phyloP scores from a whole-genome alignment of 2,888 invertebrate genomes.

The Metopia argyrocephala region DNA sequence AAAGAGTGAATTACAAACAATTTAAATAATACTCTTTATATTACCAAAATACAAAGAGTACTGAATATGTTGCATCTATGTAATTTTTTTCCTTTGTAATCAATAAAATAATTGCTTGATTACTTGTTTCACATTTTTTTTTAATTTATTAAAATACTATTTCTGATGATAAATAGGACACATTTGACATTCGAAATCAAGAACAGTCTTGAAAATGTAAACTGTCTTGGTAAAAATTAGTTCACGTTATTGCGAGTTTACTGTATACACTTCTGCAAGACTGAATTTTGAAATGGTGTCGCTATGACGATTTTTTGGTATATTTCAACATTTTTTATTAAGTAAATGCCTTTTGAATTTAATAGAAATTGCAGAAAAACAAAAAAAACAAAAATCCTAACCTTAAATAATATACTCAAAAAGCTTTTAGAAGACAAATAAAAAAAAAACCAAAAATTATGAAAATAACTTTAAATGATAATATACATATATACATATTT shows the following conservation, averaged over 20 bases:
- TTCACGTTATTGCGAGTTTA: no score
- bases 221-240: not conserved
- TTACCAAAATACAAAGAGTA: no score
- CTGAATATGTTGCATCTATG: no score
- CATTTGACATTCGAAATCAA: no score
- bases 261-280: constrained; percentile 9
- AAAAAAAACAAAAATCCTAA: constrained; percentile 38
- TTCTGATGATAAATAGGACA: no score
- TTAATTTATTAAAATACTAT: no score
- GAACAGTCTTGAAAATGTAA: not conserved
- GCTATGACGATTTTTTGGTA: not conserved
- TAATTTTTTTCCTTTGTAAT: no score
- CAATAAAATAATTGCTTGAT: no score
- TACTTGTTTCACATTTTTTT: no score
- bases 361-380: constrained; percentile 39
- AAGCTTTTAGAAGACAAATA: constrained; percentile 62
- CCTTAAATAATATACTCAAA: constrained; percentile 50
- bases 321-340: constrained; percentile 3
- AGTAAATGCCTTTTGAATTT: constrained; percentile 38
- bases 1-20: no score
- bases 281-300: constrained; percentile 2
- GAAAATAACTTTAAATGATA: constrained; percentile 31
- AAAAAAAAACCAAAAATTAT: constrained; percentile 44
- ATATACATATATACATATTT: constrained; percentile 41
- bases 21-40: no score